Conservation (phyloP, 2,888 invertebrate species). For the Caenorhabditis sulstoni region DNA sequence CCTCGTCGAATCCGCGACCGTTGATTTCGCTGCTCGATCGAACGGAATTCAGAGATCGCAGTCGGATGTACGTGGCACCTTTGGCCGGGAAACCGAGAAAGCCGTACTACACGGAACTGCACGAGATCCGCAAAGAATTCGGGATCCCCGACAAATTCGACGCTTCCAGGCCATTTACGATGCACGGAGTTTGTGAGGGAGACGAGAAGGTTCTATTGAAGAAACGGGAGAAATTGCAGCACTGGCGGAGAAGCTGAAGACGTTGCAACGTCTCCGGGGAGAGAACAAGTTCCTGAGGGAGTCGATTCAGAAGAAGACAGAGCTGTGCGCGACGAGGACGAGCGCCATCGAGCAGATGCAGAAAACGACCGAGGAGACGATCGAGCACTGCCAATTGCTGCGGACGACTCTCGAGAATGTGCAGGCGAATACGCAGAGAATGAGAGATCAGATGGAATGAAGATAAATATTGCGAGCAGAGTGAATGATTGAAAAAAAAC, state of each 20-base stretch:
- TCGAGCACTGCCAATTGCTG: slow-evolving; percentile 10
- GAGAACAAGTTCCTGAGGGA: slow-evolving; percentile 56
- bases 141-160: slow-evolving; percentile 37
- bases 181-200: slow-evolving; percentile 30
- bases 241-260: slow-evolving; percentile 32
- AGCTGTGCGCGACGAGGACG: background rate
- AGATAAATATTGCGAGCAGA: background rate
- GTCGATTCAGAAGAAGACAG: slow-evolving; percentile 36
- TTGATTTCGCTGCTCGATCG: slow-evolving; percentile 41
- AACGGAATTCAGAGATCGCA: slow-evolving; percentile 30
- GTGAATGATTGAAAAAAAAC: slow-evolving; percentile 7
- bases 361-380: background rate
- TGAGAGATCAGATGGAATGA: slow-evolving; percentile 2
- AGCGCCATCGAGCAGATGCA: slow-evolving; percentile 14
- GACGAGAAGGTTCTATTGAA: background rate
- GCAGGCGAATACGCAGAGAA: slow-evolving; percentile 5
- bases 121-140: slow-evolving; percentile 49
- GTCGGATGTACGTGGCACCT: background rate
- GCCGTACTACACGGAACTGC: slow-evolving; percentile 48
- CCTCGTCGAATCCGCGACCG: slow-evolving; percentile 33
- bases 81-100: slow-evolving; percentile 16
- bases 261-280: slow-evolving; percentile 49
- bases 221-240: slow-evolving; percentile 10
- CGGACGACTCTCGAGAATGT: slow-evolving; percentile 4
- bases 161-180: slow-evolving; percentile 34